Evolutionary conservation across 2,797 vertebrate species (phyloP).

Genomic region (Hafferia zeledoni): DNA sequence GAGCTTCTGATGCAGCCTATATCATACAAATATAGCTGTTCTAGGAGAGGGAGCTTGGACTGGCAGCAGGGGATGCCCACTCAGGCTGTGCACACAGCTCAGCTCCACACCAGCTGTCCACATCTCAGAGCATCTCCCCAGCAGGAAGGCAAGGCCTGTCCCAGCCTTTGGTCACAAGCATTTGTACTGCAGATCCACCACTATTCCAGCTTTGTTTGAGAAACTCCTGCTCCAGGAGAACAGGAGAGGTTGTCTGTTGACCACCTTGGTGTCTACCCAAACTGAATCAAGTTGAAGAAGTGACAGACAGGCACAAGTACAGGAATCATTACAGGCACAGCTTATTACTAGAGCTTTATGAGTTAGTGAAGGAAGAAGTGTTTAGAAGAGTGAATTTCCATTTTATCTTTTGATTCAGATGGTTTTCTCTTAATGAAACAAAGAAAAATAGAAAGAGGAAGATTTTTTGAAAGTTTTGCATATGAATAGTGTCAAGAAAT

Average conservation of each 20-base stretch:
- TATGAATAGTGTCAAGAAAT: slow-evolving; percentile 37
- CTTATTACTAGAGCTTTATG: neutral
- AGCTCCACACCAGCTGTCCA: neutral
- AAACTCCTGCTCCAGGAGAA: neutral
- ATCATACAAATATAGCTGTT: neutral
- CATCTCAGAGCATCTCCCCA: neutral
- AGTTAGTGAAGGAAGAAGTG: neutral
- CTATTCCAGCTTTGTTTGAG: neutral
- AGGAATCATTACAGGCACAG: rapidly evolving
- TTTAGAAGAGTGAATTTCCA: neutral
- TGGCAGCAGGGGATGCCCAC: neutral
- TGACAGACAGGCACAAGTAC: neutral
- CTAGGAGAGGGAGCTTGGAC: neutral
- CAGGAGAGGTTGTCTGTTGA: neutral
- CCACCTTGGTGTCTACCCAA: neutral
- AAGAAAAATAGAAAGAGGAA: neutral
- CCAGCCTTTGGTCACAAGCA: neutral
- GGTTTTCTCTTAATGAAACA: slow-evolving; percentile 27
- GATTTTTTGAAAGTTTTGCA: neutral
- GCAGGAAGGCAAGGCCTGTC: neutral
- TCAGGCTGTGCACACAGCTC: neutral
- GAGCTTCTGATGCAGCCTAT: neutral
- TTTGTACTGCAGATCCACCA: neutral
- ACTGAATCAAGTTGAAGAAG: neutral
- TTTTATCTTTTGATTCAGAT: neutral